Evolutionary conservation across 2,113 vertebrate genomes (phyloP).

Genomic region (Dicerorhinus sumatrensis): DNA sequence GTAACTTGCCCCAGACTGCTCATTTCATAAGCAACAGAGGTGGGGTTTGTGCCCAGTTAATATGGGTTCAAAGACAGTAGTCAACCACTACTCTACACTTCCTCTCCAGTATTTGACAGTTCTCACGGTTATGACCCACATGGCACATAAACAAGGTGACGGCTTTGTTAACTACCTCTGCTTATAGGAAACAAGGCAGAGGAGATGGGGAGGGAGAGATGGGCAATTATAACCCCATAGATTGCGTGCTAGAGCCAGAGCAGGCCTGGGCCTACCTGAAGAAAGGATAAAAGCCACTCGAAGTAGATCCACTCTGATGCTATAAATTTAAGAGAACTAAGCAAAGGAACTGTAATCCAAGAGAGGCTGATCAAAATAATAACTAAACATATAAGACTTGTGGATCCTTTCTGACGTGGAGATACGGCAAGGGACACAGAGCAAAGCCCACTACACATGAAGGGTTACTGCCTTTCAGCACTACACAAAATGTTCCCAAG

Average conservation of each 20-base stretch:
- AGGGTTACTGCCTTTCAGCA: background rate
- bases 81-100: background rate
- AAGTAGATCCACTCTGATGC: background rate
- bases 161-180: background rate
- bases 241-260: background rate
- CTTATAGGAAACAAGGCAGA: background rate
- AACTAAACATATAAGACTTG: background rate
- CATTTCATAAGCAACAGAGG: background rate
- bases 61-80: background rate
- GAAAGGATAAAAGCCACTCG: background rate
- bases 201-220: background rate
- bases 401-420: background rate
- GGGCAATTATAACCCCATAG: background rate
- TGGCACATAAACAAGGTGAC: background rate
- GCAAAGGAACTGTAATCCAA: background rate
- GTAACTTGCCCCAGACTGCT: background rate
- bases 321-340: background rate
- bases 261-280: background rate
- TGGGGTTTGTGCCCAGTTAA: background rate
- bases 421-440: background rate
- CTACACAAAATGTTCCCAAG: background rate
- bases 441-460: background rate
- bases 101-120: background rate
- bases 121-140: background rate
- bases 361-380: background rate